phyloP scores from a whole-genome alignment of 2,113 vertebrate species.

The Struthio camelus region DNA sequence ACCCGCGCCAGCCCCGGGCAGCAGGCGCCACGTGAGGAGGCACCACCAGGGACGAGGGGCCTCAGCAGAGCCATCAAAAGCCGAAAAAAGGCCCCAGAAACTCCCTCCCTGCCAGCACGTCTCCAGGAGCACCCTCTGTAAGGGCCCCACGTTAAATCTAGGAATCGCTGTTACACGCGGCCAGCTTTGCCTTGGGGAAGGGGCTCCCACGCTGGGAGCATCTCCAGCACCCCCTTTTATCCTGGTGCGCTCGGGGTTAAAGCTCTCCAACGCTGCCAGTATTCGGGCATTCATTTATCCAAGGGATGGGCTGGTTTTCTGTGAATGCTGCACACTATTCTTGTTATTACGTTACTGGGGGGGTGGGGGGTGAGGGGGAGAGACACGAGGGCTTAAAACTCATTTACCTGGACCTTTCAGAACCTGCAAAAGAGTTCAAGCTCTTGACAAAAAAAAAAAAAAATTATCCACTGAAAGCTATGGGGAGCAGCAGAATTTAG shows the following conservation, averaged over 20 bases:
- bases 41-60: too few relatives aligned
- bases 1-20: too few relatives aligned
- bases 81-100: too few relatives aligned
- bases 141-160: too few relatives aligned
- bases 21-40: too few relatives aligned
- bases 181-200: too few relatives aligned
- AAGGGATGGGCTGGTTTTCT: neutral
- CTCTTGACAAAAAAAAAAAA: conserved; percentile 16
- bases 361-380: neutral
- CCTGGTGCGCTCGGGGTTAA: neutral
- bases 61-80: too few relatives aligned
- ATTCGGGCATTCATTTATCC: neutral
- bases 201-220: neutral
- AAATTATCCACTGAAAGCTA: neutral
- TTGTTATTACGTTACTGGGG: conserved; percentile 31
- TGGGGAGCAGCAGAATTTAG: conserved; percentile 69
- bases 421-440: conserved; percentile 26
- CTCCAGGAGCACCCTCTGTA: too few relatives aligned
- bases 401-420: conserved; percentile 58
- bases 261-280: neutral
- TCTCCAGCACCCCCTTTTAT: neutral
- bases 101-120: too few relatives aligned
- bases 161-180: too few relatives aligned
- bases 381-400: conserved; percentile 36
- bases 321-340: neutral